Evolutionary conservation across 2,888 invertebrate species (phyloP).

Genomic region (Galerucella nymphaeae): DNA sequence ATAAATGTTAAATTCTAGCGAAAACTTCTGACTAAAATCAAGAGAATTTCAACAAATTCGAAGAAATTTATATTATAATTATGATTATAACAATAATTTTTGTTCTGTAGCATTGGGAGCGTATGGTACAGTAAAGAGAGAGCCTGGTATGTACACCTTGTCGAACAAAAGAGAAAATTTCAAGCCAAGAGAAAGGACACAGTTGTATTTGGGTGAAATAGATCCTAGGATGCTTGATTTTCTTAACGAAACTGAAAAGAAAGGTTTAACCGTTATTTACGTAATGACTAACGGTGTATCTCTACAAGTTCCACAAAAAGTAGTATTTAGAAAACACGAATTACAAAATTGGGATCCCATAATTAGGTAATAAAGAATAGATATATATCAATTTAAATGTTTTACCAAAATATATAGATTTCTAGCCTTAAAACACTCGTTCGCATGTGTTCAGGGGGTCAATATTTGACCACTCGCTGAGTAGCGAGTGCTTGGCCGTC

Average conservation of each 20-base stretch:
- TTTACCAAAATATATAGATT: neutral
- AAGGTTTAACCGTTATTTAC: constrained; percentile 22
- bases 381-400: neutral
- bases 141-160: neutral
- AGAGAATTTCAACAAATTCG: no score
- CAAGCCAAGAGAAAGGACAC: neutral
- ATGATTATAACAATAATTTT: neutral
- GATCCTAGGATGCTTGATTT: constrained; percentile 11
- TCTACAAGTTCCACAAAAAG: constrained; percentile 11
- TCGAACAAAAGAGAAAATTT: neutral
- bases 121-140: neutral
- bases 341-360: constrained; percentile 7
- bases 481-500: no score
- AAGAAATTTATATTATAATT: no score
- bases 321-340: constrained; percentile 20
- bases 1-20: no score
- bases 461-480: no score
- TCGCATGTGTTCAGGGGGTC: no score
- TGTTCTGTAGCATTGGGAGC: neutral
- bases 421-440: no score
- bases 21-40: no score
- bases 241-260: constrained; percentile 12
- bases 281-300: constrained; percentile 4
- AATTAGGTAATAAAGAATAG: neutral
- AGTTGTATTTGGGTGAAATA: constrained; percentile 11